Evolutionary conservation across 2,888 invertebrate genomes (phyloP), one percentile per base, ranked within the genome.

Genomic region (Xestoiulus laeticollis): DNA sequence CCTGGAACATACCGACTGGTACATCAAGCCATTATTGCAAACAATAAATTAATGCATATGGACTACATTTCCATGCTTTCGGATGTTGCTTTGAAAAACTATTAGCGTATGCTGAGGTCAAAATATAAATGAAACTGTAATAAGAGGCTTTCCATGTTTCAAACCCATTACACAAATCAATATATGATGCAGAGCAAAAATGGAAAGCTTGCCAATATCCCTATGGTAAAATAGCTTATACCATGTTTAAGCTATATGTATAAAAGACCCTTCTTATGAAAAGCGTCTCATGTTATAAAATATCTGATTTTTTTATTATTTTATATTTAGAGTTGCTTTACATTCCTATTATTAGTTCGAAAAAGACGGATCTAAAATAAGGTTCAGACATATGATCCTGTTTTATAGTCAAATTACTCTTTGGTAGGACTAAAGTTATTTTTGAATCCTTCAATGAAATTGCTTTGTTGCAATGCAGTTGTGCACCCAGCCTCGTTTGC

Each of bases 91-190:
- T 59, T n/a, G 53, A n/a, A 19, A 59, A n/a, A 59, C 53, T 59
- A n/a, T 59, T 59, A 59, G n/a, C 53, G 19, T n/a, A 5, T 59
- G n/a, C 53, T n/a, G 53, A 59, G 53, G 53, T n/a, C n/a, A 59
- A 59, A 59, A n/a, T n/a, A n/a, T 59, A 59, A n/a, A n/a, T n/a
- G 48, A 48, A 48, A 48, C 48, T 48, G 48, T 48, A 48, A 48
- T 48, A 48, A 48, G 48, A 48, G 2, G 14, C 38, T 59, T 59
- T 19, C n/a, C 19, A 59, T 59, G 53, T n/a, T n/a, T 0, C n/a
- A 59, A 59, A 59, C 53, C 53, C 53, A 59, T 59, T 59, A 59
- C n/a, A 59, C 53, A 59, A 59, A 59, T 59, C 53, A n/a, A 59
- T 59, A 59, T n/a, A 59, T 59, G 53, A 59, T 38, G 38, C 5